Conservation (phyloP, 2,888 invertebrate species). For the Ectobius pallidus region DNA sequence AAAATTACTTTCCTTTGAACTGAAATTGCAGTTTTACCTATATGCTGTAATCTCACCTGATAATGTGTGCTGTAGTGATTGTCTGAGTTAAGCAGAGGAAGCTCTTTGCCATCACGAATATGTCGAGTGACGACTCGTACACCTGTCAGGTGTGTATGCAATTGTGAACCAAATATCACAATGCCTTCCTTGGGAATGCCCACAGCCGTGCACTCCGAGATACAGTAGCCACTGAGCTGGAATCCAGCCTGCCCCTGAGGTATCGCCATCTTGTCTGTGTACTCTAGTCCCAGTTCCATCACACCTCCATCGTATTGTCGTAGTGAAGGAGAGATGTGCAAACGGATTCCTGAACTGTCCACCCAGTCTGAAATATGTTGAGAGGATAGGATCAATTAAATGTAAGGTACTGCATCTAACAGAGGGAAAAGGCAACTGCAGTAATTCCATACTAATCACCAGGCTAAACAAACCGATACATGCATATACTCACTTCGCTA, state of each 20-base stretch:
- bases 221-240: slow-evolving; percentile 86
- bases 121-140: slow-evolving; percentile 84
- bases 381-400: too few species aligned
- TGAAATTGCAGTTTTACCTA: too few species aligned
- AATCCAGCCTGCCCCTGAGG: slow-evolving; percentile 80
- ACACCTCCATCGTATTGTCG: slow-evolving; percentile 91
- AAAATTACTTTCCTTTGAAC: too few species aligned
- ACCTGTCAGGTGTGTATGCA: slow-evolving; percentile 96
- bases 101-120: slow-evolving; percentile 78
- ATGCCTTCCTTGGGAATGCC: slow-evolving; percentile 85
- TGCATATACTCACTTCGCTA: too few species aligned
- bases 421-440: too few species aligned
- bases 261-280: slow-evolving; percentile 97
- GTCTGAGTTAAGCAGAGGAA: slow-evolving; percentile 86
- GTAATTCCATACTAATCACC: too few species aligned
- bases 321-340: slow-evolving; percentile 76
- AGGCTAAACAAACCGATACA: too few species aligned
- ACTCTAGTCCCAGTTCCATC: slow-evolving; percentile 95
- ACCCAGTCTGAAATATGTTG: slow-evolving; percentile 68
- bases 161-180: slow-evolving; percentile 91
- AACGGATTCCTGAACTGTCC: slow-evolving; percentile 88
- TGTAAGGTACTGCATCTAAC: too few species aligned
- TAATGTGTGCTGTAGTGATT: slow-evolving; percentile 97
- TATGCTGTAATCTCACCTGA: slow-evolving; percentile 53
- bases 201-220: slow-evolving; percentile 89